These are phyloP conservation scores for Hemicentrotus pulcherrimus DNA, from an alignment of 35 echinoderm and acorn worm genomes.

Conservation along the genomic window DNA sequence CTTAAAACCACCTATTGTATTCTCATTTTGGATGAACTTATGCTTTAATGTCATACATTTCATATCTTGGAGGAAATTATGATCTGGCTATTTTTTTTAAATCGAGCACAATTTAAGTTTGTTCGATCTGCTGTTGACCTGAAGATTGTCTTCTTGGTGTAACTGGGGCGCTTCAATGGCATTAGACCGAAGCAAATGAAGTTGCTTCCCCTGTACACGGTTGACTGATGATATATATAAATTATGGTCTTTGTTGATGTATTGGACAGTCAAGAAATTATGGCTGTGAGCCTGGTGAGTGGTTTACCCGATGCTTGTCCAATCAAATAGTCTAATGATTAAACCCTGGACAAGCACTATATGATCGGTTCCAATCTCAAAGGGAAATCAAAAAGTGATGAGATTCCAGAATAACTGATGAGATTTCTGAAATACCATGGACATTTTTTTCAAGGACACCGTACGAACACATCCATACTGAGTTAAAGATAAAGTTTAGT, in stretches of 20 bases:
- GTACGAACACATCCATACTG: neutral
- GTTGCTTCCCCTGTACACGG: neutral
- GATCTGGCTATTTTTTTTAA: too few species aligned
- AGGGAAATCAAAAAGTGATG: neutral
- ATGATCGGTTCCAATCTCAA: neutral
- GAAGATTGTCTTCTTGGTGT: too few species aligned
- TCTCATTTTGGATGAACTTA: too few species aligned
- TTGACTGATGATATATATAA: constrained; percentile 1
- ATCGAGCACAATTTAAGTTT: too few species aligned
- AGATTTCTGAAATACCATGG: neutral
- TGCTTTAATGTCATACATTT: too few species aligned
- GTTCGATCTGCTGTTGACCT: too few species aligned
- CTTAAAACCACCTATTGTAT: too few species aligned
- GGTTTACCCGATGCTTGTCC: neutral
- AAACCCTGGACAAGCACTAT: constrained; percentile 10
- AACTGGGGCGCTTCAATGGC: neutral
- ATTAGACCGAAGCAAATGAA: neutral
- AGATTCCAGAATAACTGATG: neutral
- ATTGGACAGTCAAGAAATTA: neutral
- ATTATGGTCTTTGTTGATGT: neutral
- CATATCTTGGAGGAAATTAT: too few species aligned
- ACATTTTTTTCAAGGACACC: neutral
- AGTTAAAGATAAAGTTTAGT: too few species aligned
- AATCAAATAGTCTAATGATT: constrained; percentile 8
- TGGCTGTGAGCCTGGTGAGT: neutral